Base-by-base conservation (phyloP, 2,797 vertebrate species). In the Coracias cyanogaster region DNA sequence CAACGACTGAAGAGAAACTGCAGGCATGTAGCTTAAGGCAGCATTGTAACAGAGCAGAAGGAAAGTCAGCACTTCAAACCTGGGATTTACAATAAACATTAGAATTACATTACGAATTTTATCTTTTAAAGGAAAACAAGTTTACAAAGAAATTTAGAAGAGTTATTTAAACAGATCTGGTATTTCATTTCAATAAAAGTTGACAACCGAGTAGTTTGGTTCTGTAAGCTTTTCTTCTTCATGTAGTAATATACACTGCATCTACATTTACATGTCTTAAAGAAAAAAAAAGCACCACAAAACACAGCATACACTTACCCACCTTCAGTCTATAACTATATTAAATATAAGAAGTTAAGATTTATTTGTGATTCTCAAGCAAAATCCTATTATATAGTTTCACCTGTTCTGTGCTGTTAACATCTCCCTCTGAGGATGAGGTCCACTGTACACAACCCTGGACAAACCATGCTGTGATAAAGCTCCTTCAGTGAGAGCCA, bases 401-500 rank as follows among this genome's bases (percentile, higher is more conserved):
- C 97, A 99, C 99, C 99, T 99, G 98, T 99, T 99, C 97, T 99
- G 99, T 69, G 99, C 99, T 19, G 99, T 99, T 82, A 99, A 98
- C 95, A 98, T 99, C 97, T 99, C 99, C 93, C 99, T 98, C 96
- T 99, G 99, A 81, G 99, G 98, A 97, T 99, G 99, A 77, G 99
- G 99, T 92, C 99, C 99, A 29, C 99, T 99, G 98, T 99, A 99
- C 67, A 99, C 98, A 64, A 99, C 99, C 94, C 98, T 99, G 94
- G 98, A 99, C 93, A 99, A 98, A 35, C 99, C 99, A 18, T 99
- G 99, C 97, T 99, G 99, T 14, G 99, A 99, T 81, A 99, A 97
- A 82, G 99, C 99, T 65, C 99, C 99, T 97, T 99, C 99, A 0
- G 99, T 99, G 77, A 99, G 98, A 94, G 99, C 99, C 96, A 99